These are phyloP conservation scores for Pogonognathellus flavescens DNA, from an alignment of 1,140 invertebrate species.

Conservation along the genomic window DNA sequence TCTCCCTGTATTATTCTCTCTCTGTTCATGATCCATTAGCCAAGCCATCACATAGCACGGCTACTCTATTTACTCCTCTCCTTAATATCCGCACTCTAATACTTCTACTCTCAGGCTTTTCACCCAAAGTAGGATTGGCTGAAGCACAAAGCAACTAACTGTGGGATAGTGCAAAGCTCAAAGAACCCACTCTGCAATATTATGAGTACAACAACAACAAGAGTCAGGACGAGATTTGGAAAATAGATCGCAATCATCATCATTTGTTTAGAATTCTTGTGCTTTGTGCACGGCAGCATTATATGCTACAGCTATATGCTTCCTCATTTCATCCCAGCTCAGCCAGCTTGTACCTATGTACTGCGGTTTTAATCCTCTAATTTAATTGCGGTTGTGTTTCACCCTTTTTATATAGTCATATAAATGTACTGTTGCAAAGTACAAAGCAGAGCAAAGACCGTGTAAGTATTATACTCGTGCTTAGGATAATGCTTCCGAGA, in stretches of 20 bases:
- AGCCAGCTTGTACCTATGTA: not conserved
- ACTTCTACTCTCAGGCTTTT: too few relatives aligned
- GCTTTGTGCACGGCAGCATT: not conserved
- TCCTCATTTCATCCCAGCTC: slow-evolving; percentile 20
- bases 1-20: not conserved
- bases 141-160: not conserved
- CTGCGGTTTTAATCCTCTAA: slow-evolving; percentile 40
- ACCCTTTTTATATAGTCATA: too few relatives aligned
- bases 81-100: too few relatives aligned
- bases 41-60: not conserved
- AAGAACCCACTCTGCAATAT: not conserved
- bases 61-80: too few relatives aligned
- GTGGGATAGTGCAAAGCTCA: not conserved
- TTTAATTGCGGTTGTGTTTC: slow-evolving; percentile 47
- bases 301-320: not conserved
- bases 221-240: slow-evolving; percentile 18
- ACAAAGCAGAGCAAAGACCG: not conserved
- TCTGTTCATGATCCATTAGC: not conserved
- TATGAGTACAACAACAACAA: not conserved
- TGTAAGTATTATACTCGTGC: not conserved
- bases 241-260: slow-evolving; percentile 44
- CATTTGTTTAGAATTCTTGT: slow-evolving; percentile 35
- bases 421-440: too few relatives aligned
- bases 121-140: not conserved
- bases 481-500: too few relatives aligned